Percentiles rank a stretch among this genome's conserved stretches.
These are phyloP conservation scores for Oeneis ivallda DNA, from an alignment of 2,888 invertebrate genomes.

Conservation along the genomic window DNA sequence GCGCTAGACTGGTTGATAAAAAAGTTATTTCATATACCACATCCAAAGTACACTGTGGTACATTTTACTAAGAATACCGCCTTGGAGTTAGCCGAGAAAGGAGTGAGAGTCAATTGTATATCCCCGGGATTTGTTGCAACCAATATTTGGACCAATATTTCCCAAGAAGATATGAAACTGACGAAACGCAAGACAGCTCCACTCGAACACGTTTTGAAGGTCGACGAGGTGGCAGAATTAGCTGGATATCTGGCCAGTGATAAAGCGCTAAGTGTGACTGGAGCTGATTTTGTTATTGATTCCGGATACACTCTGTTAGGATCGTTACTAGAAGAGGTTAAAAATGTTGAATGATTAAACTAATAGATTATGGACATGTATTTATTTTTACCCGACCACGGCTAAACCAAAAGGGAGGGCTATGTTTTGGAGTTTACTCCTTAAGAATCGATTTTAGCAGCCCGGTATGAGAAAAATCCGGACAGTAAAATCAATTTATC, in stretches of 20 bases:
- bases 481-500: too few species aligned
- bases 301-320: slow-evolving; percentile 13
- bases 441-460: too few species aligned
- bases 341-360: background rate
- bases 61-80: slow-evolving; percentile 88
- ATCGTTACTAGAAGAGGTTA: slow-evolving; percentile 34
- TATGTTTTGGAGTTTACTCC: too few species aligned
- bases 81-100: slow-evolving; percentile 81
- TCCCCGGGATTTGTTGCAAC: slow-evolving; percentile 85
- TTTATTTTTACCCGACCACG: too few species aligned
- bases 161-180: slow-evolving; percentile 14
- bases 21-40: slow-evolving; percentile 76
- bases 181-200: slow-evolving; percentile 28
- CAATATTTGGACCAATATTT: slow-evolving; percentile 41
- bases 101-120: slow-evolving; percentile 85
- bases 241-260: slow-evolving; percentile 52
- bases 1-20: slow-evolving; percentile 25
- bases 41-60: slow-evolving; percentile 87
- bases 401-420: too few species aligned
- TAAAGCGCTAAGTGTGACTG: slow-evolving; percentile 55
- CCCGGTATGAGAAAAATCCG: too few species aligned
- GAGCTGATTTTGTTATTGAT: slow-evolving; percentile 39
- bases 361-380: too few species aligned
- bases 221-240: slow-evolving; percentile 52
- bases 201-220: slow-evolving; percentile 42